These are phyloP conservation scores for Plecturocebus donacophilus DNA, from an alignment of 2,113 vertebrate species.

Conservation along the genomic window DNA sequence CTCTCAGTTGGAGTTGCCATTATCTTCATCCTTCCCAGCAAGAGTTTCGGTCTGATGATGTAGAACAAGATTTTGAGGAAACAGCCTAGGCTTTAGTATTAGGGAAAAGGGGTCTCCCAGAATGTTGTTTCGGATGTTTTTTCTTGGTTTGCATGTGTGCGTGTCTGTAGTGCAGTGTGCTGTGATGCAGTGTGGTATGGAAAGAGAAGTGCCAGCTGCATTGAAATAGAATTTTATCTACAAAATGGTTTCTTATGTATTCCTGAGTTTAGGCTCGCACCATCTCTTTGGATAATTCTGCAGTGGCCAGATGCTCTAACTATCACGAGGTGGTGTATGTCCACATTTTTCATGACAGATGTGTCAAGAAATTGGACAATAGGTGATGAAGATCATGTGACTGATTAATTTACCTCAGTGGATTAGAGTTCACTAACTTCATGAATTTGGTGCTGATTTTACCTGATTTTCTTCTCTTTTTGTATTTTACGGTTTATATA, in stretches of 20 bases:
- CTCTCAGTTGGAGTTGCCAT: slow-evolving; percentile 65
- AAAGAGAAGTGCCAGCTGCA: background rate
- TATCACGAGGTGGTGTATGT: background rate
- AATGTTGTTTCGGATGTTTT: slow-evolving; percentile 16
- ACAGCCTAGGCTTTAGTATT: slow-evolving; percentile 33
- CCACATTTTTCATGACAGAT: background rate
- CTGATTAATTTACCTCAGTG: background rate
- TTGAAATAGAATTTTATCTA: slow-evolving; percentile 34
- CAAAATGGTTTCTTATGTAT: slow-evolving; percentile 3
- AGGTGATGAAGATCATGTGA: background rate
- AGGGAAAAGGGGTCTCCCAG: slow-evolving; percentile 1
- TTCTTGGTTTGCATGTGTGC: background rate
- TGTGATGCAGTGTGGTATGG: background rate
- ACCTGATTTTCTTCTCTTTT: background rate
- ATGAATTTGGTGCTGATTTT: background rate
- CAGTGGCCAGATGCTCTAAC: background rate
- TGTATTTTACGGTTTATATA: background rate
- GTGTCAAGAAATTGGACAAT: background rate
- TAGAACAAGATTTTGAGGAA: slow-evolving; percentile 63
- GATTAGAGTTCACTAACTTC: background rate
- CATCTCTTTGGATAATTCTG: background rate
- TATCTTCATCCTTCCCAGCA: slow-evolving; percentile 73
- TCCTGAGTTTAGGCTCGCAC: background rate
- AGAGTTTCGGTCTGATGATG: slow-evolving; percentile 67
- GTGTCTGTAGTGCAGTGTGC: background rate